Evolutionary conservation across 1,140 invertebrate genomes (phyloP).

Genomic region (Spodoptera litura): DNA sequence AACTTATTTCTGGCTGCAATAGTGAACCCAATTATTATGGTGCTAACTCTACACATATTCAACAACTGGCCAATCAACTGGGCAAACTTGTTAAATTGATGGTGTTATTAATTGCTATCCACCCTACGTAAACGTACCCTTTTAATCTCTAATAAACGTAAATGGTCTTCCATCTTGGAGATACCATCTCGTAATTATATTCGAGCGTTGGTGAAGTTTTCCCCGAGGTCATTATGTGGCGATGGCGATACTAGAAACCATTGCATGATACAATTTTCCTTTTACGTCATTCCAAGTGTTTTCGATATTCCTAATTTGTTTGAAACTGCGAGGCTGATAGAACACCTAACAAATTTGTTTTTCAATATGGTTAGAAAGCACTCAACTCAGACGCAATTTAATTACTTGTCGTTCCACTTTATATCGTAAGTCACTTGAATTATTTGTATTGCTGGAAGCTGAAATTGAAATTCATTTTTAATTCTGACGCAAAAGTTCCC

Average conservation of each 20-base stretch:
- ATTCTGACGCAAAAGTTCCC: constrained; percentile 21
- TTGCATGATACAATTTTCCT: constrained; percentile 40
- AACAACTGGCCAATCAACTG: constrained; percentile 30
- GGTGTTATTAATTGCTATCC: constrained; percentile 40
- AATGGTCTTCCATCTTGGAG: constrained; percentile 50
- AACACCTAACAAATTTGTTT: constrained; percentile 27
- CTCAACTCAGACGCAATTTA: constrained; percentile 26
- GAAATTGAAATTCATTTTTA: constrained; percentile 39
- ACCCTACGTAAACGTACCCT: constrained; percentile 40
- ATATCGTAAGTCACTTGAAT: constrained; percentile 47
- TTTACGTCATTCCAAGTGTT: constrained; percentile 31
- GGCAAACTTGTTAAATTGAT: constrained; percentile 39
- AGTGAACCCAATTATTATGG: constrained; percentile 23
- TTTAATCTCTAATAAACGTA: constrained; percentile 43
- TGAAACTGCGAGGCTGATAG: background rate
- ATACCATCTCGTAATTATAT: constrained; percentile 56
- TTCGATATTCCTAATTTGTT: constrained; percentile 50
- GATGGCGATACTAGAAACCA: constrained; percentile 21
- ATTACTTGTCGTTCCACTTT: constrained; percentile 44
- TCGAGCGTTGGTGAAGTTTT: constrained; percentile 33
- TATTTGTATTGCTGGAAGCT: constrained; percentile 27
- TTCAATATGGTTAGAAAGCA: background rate
- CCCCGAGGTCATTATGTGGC: constrained; percentile 31
- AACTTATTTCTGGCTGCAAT: background rate
- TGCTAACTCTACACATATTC: background rate